These are phyloP conservation scores for Pimephales promelas DNA, from an alignment of 2,113 vertebrate genomes.

Conservation along the genomic window DNA sequence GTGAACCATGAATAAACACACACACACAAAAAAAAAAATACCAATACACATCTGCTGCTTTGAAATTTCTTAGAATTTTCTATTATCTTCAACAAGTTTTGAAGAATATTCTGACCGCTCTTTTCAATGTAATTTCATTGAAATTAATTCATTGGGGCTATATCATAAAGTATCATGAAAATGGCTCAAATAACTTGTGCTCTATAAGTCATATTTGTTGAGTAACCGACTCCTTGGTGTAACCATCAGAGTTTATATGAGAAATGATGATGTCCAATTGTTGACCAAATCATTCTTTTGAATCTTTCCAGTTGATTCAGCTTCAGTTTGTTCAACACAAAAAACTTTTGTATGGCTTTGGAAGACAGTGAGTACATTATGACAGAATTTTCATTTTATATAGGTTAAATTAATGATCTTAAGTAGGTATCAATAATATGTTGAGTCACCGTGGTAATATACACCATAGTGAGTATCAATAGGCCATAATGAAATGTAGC, in stretches of 20 bases:
- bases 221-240: neutral
- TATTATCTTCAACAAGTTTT: neutral
- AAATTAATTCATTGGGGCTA: neutral
- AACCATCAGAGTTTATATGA: neutral
- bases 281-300: neutral
- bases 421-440: neutral
- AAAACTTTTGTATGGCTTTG: neutral
- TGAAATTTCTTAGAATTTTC: neutral
- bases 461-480: neutral
- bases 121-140: neutral
- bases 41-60: neutral
- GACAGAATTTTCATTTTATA: neutral
- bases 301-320: neutral
- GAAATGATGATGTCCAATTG: neutral
- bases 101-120: neutral
- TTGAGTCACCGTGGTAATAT: neutral
- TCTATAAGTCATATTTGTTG: neutral
- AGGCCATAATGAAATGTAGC: slow-evolving; percentile 30
- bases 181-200: neutral
- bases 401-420: neutral
- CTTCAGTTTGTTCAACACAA: neutral
- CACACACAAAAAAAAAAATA: neutral
- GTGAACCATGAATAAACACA: neutral
- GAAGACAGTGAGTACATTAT: neutral
- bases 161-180: neutral